Percentiles rank a stretch among this genome's conserved stretches.
Conservation (phyloP, 2,888 invertebrate species). For the Petrolisthes manimaculis region DNA sequence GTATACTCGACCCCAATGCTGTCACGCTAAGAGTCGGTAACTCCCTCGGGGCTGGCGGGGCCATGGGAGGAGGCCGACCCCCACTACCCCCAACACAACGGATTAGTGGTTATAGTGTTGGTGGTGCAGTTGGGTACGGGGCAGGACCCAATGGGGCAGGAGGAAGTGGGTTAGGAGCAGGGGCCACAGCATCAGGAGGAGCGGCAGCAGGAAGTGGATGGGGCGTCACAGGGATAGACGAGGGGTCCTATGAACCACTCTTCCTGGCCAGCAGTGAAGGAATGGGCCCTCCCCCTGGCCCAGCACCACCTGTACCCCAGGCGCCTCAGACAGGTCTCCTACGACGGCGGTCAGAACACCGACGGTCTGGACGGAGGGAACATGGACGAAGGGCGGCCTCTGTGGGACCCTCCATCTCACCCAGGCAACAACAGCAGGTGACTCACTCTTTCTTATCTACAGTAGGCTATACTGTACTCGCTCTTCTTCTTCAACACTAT, state of each 20-base stretch:
- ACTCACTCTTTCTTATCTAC: neutral
- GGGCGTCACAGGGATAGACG: slow-evolving; percentile 17
- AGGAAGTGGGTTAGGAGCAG: neutral
- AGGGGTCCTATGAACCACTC: slow-evolving; percentile 58
- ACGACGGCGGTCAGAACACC: slow-evolving; percentile 59
- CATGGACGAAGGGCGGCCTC: slow-evolving; percentile 59
- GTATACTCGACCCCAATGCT: slow-evolving; percentile 38
- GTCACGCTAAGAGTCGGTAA: slow-evolving; percentile 59
- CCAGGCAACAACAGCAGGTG: slow-evolving; percentile 58
- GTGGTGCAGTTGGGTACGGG: neutral
- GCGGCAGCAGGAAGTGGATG: slow-evolving; percentile 27
- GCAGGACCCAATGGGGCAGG: neutral
- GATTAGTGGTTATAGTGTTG: slow-evolving; percentile 34
- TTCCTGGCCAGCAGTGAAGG: slow-evolving; percentile 51
- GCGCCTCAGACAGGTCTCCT: slow-evolving; percentile 63
- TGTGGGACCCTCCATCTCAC: slow-evolving; percentile 59
- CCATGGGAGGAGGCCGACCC: slow-evolving; percentile 25
- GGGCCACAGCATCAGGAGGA: neutral
- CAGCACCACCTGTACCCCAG: slow-evolving; percentile 48
- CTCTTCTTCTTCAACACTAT: neutral
- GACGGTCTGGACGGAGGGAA: slow-evolving; percentile 59
- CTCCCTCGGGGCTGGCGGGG: slow-evolving; percentile 55
- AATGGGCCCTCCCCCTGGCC: slow-evolving; percentile 17
- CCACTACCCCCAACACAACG: slow-evolving; percentile 39
- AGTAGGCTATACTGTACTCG: neutral